Evolutionary conservation across 1,140 invertebrate genomes (phyloP).

Genomic region (Drosophila ficusphila): DNA sequence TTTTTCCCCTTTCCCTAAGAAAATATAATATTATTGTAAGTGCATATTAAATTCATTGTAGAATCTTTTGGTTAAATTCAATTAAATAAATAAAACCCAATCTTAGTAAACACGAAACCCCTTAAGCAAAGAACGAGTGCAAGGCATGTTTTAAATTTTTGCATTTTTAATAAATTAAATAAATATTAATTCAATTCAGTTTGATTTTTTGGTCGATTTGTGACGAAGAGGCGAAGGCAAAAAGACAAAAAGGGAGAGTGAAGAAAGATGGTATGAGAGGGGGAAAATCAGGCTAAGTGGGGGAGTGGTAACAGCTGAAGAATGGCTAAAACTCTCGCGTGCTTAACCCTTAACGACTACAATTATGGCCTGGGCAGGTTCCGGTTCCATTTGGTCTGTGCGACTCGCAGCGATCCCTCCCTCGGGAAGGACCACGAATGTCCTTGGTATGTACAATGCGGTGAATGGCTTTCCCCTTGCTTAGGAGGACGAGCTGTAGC

Average conservation of each 20-base stretch:
- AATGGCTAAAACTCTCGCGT: conserved; percentile 71
- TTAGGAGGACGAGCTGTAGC: conserved; percentile 77
- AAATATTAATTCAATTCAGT: conserved; percentile 72
- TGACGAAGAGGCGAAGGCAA: conserved; percentile 27
- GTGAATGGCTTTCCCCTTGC: conserved; percentile 13
- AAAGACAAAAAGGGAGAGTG: conserved; percentile 23
- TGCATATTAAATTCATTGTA: too few species aligned
- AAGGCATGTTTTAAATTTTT: conserved; percentile 55
- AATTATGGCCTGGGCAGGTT: conserved; percentile 73
- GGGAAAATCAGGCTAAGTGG: conserved; percentile 20
- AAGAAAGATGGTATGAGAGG: conserved; percentile 19
- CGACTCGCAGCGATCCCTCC: conserved; percentile 48
- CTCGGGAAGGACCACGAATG: conserved; percentile 17
- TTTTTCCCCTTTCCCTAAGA: too few species aligned
- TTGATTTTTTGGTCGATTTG: conserved; percentile 74
- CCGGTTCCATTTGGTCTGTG: conserved; percentile 76
- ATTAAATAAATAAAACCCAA: not conserved
- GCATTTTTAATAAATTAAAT: conserved; percentile 83
- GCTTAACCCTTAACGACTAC: conserved; percentile 64
- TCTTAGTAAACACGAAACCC: too few species aligned
- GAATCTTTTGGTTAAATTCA: too few species aligned
- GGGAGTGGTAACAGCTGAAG: conserved; percentile 31
- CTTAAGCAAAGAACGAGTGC: not conserved
- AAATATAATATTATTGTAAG: too few species aligned
- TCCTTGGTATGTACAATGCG: conserved; percentile 71